These are phyloP conservation scores for Thecophora atra DNA, from an alignment of 2,888 invertebrate species.

Conservation along the genomic window DNA sequence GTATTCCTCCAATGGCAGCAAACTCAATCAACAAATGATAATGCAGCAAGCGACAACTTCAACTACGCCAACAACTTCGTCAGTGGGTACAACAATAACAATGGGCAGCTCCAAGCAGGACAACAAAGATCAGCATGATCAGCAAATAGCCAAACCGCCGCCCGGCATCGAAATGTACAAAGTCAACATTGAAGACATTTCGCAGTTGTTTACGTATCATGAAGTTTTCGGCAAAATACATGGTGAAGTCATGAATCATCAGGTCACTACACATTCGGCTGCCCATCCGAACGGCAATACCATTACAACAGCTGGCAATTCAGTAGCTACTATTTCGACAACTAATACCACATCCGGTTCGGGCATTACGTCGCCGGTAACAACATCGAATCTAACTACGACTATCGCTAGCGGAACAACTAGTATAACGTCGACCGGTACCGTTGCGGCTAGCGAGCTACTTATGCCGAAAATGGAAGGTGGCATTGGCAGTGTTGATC, in stretches of 20 bases:
- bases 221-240: slow-evolving; percentile 81
- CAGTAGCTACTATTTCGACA: slow-evolving; percentile 50
- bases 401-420: slow-evolving; percentile 44
- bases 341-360: slow-evolving; percentile 43
- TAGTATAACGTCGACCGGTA: slow-evolving; percentile 40
- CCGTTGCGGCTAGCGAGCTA: slow-evolving; percentile 54
- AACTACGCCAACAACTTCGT: slow-evolving; percentile 45
- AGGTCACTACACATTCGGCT: slow-evolving; percentile 66
- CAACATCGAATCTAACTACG: slow-evolving; percentile 44
- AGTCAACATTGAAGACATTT: slow-evolving; percentile 85
- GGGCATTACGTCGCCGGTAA: slow-evolving; percentile 41
- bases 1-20: slow-evolving; percentile 47
- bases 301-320: slow-evolving; percentile 47
- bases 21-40: slow-evolving; percentile 50
- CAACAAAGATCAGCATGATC: slow-evolving; percentile 54
- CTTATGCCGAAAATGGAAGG: slow-evolving; percentile 66
- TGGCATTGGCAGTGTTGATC: slow-evolving; percentile 61
- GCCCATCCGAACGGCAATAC: slow-evolving; percentile 47
- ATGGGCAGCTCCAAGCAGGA: slow-evolving; percentile 56
- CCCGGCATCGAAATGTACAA: slow-evolving; percentile 77
- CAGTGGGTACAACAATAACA: slow-evolving; percentile 61
- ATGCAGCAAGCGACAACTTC: slow-evolving; percentile 61
- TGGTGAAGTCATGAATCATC: slow-evolving; percentile 66
- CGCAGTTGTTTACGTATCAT: slow-evolving; percentile 84
- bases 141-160: slow-evolving; percentile 62